These are phyloP conservation scores for Grantiella picta DNA, from an alignment of 2,113 vertebrate genomes.

Conservation along the genomic window DNA sequence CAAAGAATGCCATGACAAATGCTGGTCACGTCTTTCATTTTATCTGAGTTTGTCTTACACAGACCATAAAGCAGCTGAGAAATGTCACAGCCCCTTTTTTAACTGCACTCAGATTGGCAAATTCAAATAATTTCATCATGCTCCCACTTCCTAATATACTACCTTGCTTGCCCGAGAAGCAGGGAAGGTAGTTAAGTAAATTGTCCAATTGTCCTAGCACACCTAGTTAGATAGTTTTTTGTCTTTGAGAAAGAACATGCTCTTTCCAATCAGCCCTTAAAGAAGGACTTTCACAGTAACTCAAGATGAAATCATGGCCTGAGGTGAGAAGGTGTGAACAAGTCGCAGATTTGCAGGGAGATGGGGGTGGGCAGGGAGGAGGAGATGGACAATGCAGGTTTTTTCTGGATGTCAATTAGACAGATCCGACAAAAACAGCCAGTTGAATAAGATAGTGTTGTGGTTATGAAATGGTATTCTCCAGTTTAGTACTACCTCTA, in stretches of 20 bases:
- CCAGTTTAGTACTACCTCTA: neutral
- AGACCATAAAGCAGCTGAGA: neutral
- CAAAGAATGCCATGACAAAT: neutral
- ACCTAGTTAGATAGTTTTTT: neutral
- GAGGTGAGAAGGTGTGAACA: conserved; percentile 13
- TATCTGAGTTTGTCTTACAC: neutral
- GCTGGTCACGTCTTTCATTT: neutral
- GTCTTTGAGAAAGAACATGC: neutral
- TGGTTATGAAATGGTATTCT: neutral
- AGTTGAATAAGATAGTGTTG: neutral
- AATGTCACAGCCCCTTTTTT: neutral
- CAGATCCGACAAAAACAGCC: neutral
- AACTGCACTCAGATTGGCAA: neutral
- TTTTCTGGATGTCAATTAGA: neutral
- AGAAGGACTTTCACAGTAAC: conserved; percentile 19
- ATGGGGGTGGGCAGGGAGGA: neutral
- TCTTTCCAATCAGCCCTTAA: neutral
- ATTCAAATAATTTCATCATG: neutral
- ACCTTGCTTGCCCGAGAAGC: neutral
- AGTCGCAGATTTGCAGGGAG: neutral
- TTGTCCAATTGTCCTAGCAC: neutral
- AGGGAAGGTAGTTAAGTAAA: neutral
- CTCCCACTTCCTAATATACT: neutral
- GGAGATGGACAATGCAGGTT: neutral
- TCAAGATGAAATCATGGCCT: neutral